Evolutionary conservation across 1,140 invertebrate genomes (phyloP).

Genomic region (Anoplolepis gracilipes): DNA sequence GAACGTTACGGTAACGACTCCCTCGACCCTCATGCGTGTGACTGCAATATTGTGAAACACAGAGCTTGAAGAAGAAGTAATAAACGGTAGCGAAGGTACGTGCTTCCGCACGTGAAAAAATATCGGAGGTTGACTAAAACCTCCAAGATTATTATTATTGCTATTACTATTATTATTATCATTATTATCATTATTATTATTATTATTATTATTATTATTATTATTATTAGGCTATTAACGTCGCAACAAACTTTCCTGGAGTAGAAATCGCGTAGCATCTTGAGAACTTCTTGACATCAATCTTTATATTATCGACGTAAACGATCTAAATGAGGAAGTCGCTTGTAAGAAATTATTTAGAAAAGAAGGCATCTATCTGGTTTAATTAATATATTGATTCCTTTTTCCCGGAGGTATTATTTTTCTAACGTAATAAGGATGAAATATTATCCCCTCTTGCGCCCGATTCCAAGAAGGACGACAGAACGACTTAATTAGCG

Average conservation of each 20-base stretch:
- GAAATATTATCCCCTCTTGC: too few species aligned
- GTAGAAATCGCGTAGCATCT: too few species aligned
- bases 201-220: background rate
- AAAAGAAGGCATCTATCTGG: background rate
- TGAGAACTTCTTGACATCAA: background rate
- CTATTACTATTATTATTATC: too few species aligned
- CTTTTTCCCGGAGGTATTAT: background rate
- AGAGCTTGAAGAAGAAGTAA: background rate
- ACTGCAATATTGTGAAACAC: slow-evolving; percentile 85
- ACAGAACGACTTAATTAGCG: background rate
- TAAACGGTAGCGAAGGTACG: background rate
- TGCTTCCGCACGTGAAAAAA: background rate
- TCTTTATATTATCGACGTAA: background rate
- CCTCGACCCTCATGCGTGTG: slow-evolving; percentile 90
- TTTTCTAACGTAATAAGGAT: too few species aligned
- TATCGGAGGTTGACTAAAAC: background rate
- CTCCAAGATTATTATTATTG: too few species aligned
- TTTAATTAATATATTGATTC: background rate
- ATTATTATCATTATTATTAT: background rate
- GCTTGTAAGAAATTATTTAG: background rate
- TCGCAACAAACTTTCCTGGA: background rate
- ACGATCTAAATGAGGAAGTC: too few species aligned
- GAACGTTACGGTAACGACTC: slow-evolving; percentile 88
- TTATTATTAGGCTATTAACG: background rate
- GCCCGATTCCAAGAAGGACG: background rate